phyloP scores from a whole-genome alignment of 2,888 invertebrate species.

The Luffia ferchaultella region DNA sequence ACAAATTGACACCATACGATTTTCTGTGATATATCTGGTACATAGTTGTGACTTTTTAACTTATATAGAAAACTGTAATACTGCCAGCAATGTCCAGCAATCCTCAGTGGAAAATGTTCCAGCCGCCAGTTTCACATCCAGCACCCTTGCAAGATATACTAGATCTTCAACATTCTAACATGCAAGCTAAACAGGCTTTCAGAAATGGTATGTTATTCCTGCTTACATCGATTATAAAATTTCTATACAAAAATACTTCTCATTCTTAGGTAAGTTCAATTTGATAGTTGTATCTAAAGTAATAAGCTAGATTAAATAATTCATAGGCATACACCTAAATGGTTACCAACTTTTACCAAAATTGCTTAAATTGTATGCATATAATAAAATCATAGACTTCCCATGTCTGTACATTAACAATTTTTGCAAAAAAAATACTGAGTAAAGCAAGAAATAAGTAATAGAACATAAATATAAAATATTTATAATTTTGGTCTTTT shows the following conservation, averaged over 20 bases:
- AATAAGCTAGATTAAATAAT: no score
- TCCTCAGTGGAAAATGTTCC: conserved; percentile 91
- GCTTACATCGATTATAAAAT: background rate
- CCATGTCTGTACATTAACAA: no score
- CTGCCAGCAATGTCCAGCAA: conserved; percentile 73
- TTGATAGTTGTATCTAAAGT: no score
- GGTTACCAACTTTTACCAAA: no score
- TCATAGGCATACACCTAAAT: no score
- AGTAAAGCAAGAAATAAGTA: no score
- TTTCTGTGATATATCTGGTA: conserved; percentile 58
- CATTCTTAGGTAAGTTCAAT: no score
- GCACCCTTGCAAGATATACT: conserved; percentile 86
- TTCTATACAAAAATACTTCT: background rate
- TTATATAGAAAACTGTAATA: conserved; percentile 50
- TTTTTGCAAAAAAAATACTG: no score
- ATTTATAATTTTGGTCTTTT: no score
- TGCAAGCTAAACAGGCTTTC: conserved; percentile 57
- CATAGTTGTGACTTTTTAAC: conserved; percentile 45
- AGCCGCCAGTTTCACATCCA: conserved; percentile 87
- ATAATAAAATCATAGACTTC: no score
- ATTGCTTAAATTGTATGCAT: no score
- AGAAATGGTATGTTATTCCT: conserved; percentile 57
- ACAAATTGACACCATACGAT: conserved; percentile 39
- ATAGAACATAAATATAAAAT: no score
- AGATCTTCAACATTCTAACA: conserved; percentile 71